These are phyloP conservation scores for Tachystola acroxantha DNA, from an alignment of 2,888 invertebrate genomes.

Conservation along the genomic window DNA sequence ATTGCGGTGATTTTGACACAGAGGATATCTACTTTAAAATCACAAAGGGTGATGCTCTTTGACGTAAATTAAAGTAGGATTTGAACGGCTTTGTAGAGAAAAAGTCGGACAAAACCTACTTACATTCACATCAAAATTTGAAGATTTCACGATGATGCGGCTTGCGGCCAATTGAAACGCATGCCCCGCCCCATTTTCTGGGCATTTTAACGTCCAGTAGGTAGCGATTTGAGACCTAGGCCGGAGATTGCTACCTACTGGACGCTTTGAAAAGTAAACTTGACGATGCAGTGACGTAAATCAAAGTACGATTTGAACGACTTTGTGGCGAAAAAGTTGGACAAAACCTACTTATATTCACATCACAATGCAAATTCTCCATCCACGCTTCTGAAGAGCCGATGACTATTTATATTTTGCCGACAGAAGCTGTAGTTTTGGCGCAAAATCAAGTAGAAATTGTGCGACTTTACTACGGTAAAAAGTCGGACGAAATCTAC, in stretches of 20 bases:
- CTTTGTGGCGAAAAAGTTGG: too few relatives aligned
- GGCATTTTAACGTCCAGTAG: too few relatives aligned
- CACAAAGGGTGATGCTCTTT: background rate
- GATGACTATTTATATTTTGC: too few relatives aligned
- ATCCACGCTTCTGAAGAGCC: background rate
- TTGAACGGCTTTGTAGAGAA: slow-evolving; percentile 15
- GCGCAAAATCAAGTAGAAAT: slow-evolving; percentile 17
- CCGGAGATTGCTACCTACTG: too few relatives aligned
- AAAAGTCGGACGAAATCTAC: slow-evolving; percentile 25
- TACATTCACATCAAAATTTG: slow-evolving; percentile 15
- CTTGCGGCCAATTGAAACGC: too few relatives aligned
- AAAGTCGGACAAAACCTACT: slow-evolving; percentile 26
- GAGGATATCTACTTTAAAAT: background rate
- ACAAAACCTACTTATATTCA: slow-evolving; percentile 4
- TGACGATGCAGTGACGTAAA: background rate
- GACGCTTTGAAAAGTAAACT: background rate
- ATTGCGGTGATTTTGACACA: background rate
- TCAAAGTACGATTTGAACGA: slow-evolving; percentile 1
- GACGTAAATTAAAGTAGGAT: slow-evolving; percentile 19
- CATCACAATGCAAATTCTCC: too few relatives aligned
- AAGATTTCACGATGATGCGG: background rate
- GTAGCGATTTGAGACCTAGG: too few relatives aligned
- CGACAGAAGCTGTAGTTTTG: background rate
- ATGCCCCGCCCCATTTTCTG: too few relatives aligned
- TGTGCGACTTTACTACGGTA: slow-evolving; percentile 13